Evolutionary conservation across 2,113 vertebrate genomes (phyloP), one percentile per base, ranked within the genome.

Genomic region (Glaucidium brasilianum): DNA sequence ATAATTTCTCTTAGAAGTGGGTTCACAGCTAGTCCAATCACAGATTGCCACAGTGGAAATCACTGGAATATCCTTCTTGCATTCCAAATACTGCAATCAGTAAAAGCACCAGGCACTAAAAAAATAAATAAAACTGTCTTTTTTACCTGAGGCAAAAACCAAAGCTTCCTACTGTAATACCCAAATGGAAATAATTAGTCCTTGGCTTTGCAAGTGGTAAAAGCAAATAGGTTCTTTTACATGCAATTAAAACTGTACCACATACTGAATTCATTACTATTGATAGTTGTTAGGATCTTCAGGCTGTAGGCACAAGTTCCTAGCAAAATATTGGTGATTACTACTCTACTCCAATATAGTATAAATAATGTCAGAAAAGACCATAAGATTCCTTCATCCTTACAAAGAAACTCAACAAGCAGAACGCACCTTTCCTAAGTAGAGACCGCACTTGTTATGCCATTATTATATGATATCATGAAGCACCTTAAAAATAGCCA

Each of bases 101-200:
- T 94, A 95, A 96, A 98, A 98, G 86, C 62, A 96, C 90, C 91
- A 97, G 77, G 84, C 32, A 21, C 75, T 81, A 94, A 97, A 96
- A 96, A 96, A 94, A 95, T 81, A 96, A 97, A 96, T 71, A 96
- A 97, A 96, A 53, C 74, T 39, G 35, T 79, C 8, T 97, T 97
- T 94, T 94, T 95, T 34, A 97, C 93, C 96, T 96, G 92, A 98
- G 96, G 97, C 94, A 97, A 97, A 96, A 98, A 90, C 96, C 96
- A 98, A 97, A 91, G 56, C 86, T 95, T 95, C 71, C 93, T 97
- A 96, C 86, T 97, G 49, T 96, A 97, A 97, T 91, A 97, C 67
- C 92, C 95, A 97, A 97, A 97, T 96, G 96, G 94, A 98, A 97
- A 97, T 94, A 98, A 98, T 98, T 97, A 98, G 96, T 90, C 95